A percentile compares a stretch with the other conserved stretches of the same genome.
phyloP scores from a whole-genome alignment of 2,888 invertebrate species.

The Cephus rjabovi region DNA sequence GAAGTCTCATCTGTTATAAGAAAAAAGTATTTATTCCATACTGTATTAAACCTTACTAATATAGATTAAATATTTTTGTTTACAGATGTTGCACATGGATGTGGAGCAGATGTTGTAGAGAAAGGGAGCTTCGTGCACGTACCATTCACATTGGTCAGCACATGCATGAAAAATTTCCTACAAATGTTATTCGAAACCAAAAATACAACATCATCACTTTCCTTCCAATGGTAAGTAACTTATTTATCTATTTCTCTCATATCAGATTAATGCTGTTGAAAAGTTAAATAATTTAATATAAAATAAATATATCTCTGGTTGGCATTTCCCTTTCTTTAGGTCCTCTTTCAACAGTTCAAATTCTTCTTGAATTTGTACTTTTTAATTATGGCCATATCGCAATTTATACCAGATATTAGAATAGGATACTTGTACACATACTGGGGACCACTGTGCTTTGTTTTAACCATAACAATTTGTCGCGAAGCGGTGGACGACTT shows the following conservation, averaged over 20 bases:
- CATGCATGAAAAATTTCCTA: slow-evolving; percentile 87
- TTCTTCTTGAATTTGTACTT: slow-evolving; percentile 99
- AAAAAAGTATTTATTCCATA: background rate
- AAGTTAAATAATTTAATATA: background rate
- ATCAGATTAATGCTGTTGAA: background rate
- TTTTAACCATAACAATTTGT: slow-evolving; percentile 93
- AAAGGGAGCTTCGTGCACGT: slow-evolving; percentile 80
- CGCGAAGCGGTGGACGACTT: slow-evolving; percentile 98
- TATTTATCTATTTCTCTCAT: background rate
- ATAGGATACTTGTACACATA: slow-evolving; percentile 99
- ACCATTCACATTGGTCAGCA: slow-evolving; percentile 82
- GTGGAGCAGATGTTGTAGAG: slow-evolving; percentile 79
- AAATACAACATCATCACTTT: slow-evolving; percentile 96
- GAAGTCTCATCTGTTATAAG: background rate
- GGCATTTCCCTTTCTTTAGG: slow-evolving; percentile 68
- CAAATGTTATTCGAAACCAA: slow-evolving; percentile 97
- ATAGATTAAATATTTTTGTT: slow-evolving; percentile 30
- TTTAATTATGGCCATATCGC: slow-evolving; percentile 96
- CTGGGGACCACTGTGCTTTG: slow-evolving; percentile 98
- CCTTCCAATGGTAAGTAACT: slow-evolving; percentile 74
- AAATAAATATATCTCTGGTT: slow-evolving; percentile 6
- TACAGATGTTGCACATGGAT: slow-evolving; percentile 82
- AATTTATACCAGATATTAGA: slow-evolving; percentile 96
- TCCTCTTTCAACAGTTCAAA: slow-evolving; percentile 98
- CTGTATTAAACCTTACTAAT: background rate